Evolutionary conservation across 1,140 invertebrate genomes (phyloP).

Genomic region (Drosophila auraria): DNA sequence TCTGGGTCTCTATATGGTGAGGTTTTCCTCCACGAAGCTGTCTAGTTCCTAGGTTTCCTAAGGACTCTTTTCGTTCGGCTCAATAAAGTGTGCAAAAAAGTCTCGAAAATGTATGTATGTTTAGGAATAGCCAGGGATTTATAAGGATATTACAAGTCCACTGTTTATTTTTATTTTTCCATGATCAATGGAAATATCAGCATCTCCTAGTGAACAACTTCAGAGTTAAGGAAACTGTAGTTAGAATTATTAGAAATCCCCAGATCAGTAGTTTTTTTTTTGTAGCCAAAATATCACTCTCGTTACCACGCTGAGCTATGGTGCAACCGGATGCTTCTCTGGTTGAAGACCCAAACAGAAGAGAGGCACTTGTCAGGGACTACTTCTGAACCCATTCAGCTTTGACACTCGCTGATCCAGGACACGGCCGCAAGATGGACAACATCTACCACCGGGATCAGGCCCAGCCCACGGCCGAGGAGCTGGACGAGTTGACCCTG

Average conservation of each 20-base stretch:
- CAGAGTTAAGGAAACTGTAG: neutral
- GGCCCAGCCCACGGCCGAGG: neutral
- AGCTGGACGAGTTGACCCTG: slow-evolving; percentile 18
- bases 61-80: too few species aligned
- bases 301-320: too few species aligned
- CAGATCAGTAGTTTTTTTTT: neutral
- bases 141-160: too few species aligned
- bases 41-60: neutral
- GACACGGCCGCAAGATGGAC: slow-evolving; percentile 14
- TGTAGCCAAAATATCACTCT: neutral
- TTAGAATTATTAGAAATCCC: neutral
- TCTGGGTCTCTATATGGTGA: slow-evolving; percentile 16
- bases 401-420: neutral
- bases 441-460: slow-evolving; percentile 25
- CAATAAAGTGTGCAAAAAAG: neutral
- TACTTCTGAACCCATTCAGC: neutral
- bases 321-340: too few species aligned
- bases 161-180: too few species aligned
- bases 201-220: neutral
- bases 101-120: too few species aligned
- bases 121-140: too few species aligned
- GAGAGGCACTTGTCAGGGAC: slow-evolving; percentile 15
- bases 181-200: neutral
- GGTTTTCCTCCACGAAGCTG: neutral
- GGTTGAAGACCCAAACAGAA: neutral